Evolutionary conservation across 2,888 invertebrate species (phyloP), one percentile per base, ranked within the genome.

Genomic region (Heliconius sara): DNA sequence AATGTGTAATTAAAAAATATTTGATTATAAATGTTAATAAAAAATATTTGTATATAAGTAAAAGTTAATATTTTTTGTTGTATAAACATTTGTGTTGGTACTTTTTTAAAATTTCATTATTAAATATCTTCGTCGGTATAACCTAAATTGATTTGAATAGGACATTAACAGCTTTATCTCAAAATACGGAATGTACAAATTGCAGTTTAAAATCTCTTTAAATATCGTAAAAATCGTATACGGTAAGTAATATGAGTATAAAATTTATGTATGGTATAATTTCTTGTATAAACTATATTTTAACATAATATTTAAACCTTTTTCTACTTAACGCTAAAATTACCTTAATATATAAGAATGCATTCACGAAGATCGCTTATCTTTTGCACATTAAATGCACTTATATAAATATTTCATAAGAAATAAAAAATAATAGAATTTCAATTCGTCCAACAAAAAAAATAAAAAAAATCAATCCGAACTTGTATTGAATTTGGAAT

Each of bases 401-500:
- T 39, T 39, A 68, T 68, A 52, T 39, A 12, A 67, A 39, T n/a
- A 68, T 39, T 10, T n/a, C 22, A 12, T 34, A 22, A 12, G 22
- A 68, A 43, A 30, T 22, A 67, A 34, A 66, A 30, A 67, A 34
- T 9, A 22, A 19, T 10, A 30, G 19, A 30, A 68, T 3, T 68
- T 63, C 63, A 25, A 63, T 5, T 25, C 25, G 0, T 63, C 25
- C 34, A 10, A 3, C 22, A 9, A 34, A 67, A 9, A 34, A 34
- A 34, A 67, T 16, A 22, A 9, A 19, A 39, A 39, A n/a, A n/a
- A 63, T 80, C 67, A 78, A 52, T 66, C 78, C 22, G 81, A 77
- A 34, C 47, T 67, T 10, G 80, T 78, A 65, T 79, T 66, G 27
- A 82, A 79, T 34, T 65, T 73, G 22, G 80, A 80, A 47, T 79